Evolutionary conservation across 2,113 vertebrate species (phyloP).

Genomic region (Poicephalus gulielmi): DNA sequence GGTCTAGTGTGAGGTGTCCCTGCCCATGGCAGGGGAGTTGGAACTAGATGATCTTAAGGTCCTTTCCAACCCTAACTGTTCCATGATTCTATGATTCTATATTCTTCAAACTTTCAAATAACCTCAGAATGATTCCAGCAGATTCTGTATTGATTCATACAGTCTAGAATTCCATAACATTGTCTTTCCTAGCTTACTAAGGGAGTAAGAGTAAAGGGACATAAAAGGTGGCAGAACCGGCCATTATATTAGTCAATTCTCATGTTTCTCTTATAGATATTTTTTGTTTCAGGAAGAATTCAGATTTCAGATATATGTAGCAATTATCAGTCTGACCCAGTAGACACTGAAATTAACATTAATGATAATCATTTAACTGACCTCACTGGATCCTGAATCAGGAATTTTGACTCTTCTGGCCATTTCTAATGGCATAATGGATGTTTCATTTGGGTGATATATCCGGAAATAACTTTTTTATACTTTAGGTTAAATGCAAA

Average conservation of each 20-base stretch:
- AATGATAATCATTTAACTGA: neutral
- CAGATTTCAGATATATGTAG: neutral
- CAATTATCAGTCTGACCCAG: neutral
- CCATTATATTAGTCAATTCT: neutral
- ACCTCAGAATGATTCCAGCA: neutral
- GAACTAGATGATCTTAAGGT: too few species aligned
- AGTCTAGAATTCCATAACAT: neutral
- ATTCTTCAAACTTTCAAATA: neutral
- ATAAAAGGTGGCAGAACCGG: neutral
- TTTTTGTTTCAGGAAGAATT: neutral
- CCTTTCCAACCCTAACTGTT: too few species aligned
- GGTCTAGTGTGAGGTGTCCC: too few species aligned
- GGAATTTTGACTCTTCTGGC: neutral
- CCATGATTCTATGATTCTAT: neutral
- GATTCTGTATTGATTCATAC: neutral
- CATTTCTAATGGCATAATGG: neutral
- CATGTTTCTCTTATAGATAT: neutral
- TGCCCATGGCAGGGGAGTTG: too few species aligned
- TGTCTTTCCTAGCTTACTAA: neutral
- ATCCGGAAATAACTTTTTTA: neutral
- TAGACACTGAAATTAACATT: neutral
- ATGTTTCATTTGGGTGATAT: neutral
- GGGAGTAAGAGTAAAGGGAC: accelerated
- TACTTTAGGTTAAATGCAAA: neutral
- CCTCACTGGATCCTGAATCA: neutral